Conservation (phyloP, 2,888 invertebrate genomes). For the Keiferia lycopersicella region DNA sequence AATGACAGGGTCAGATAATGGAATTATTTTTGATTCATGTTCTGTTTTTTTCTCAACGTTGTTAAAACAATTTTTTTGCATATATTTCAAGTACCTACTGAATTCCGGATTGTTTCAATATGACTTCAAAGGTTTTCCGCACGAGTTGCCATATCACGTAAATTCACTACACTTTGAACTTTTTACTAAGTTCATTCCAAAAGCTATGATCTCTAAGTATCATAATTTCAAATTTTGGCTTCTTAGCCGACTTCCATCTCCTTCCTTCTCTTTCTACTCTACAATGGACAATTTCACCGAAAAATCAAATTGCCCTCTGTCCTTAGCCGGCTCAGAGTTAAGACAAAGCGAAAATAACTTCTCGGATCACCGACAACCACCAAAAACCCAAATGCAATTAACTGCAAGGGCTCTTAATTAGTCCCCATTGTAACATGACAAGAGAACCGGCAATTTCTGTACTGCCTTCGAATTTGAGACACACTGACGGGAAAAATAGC, state of each 20-base stretch:
- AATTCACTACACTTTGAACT: no score
- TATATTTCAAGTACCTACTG: no score
- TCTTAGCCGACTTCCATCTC: background rate
- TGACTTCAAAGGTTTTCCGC: no score
- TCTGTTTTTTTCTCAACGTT: background rate
- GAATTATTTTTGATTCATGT: slow-evolving; percentile 6
- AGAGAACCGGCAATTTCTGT: slow-evolving; percentile 67
- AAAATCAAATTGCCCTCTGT: slow-evolving; percentile 40
- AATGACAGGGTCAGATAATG: slow-evolving; percentile 17
- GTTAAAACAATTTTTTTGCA: background rate
- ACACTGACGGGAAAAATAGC: slow-evolving; percentile 43
- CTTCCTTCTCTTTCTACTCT: slow-evolving; percentile 25
- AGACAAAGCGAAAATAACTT: slow-evolving; percentile 63
- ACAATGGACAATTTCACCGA: background rate
- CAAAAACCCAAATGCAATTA: slow-evolving; percentile 70
- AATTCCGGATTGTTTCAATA: no score
- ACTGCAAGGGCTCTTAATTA: slow-evolving; percentile 73
- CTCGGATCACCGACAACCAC: slow-evolving; percentile 43
- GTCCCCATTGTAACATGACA: slow-evolving; percentile 77
- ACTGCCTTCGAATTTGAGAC: slow-evolving; percentile 51
- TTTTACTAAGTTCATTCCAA: no score
- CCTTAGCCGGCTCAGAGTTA: slow-evolving; percentile 47
- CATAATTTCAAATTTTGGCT: no score
- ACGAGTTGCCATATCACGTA: no score
- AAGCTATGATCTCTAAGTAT: no score